phyloP scores from a whole-genome alignment of 2,113 vertebrate species.

The Clarias gariepinus region DNA sequence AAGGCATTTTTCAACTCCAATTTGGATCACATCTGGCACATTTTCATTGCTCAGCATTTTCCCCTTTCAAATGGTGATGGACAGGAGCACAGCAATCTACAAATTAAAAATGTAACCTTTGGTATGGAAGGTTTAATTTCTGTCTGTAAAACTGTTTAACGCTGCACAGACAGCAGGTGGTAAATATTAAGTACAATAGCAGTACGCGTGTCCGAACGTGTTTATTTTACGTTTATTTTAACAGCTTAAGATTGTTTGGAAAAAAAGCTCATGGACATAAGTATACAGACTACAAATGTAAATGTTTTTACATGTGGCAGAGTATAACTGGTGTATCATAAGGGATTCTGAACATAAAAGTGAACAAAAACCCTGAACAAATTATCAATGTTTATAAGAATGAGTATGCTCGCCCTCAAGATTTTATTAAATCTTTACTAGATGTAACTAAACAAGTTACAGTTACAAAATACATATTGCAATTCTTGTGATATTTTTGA shows the following conservation, averaged over 20 bases:
- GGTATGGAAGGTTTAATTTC: neutral
- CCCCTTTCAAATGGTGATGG: neutral
- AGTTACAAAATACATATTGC: no score
- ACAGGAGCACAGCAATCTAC: constrained; percentile 5
- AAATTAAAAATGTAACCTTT: constrained; percentile 20
- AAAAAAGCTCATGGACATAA: constrained; percentile 1
- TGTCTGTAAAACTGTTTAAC: neutral
- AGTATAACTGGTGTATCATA: neutral
- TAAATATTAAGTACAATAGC: constrained; percentile 25
- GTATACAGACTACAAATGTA: neutral
- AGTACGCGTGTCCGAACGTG: neutral
- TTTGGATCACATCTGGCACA: neutral
- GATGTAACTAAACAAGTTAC: no score
- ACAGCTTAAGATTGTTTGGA: constrained; percentile 19
- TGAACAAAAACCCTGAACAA: neutral
- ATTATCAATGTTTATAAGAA: neutral
- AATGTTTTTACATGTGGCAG: constrained; percentile 16
- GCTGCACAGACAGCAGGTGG: constrained; percentile 25
- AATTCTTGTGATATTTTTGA: no score
- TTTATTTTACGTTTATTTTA: constrained; percentile 32
- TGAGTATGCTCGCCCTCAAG: neutral
- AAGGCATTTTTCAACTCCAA: no score
- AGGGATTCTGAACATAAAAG: neutral
- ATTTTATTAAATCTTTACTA: no score
- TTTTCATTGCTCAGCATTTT: neutral